These are phyloP conservation scores for Tetanocera ferruginea DNA, from an alignment of 2,888 invertebrate genomes.

Conservation along the genomic window DNA sequence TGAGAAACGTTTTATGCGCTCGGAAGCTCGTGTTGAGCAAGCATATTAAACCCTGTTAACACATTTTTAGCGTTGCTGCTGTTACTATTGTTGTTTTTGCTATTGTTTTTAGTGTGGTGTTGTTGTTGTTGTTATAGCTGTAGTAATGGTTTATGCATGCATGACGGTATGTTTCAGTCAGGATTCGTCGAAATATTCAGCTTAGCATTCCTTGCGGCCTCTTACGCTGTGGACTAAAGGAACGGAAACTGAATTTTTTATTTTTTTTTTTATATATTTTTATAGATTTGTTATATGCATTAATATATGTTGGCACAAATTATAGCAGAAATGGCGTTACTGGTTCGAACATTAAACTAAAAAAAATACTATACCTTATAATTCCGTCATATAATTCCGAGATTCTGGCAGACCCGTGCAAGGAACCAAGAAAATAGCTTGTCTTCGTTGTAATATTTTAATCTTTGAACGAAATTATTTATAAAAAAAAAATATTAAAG, in stretches of 20 bases:
- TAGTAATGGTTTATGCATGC: not conserved
- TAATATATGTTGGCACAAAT: not conserved
- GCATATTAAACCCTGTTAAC: slow-evolving; percentile 37
- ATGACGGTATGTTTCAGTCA: not conserved
- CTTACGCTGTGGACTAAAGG: not conserved
- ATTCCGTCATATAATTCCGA: no score
- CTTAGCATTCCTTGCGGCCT: not conserved
- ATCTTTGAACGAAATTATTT: no score
- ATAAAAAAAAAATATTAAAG: no score
- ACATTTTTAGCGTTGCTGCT: slow-evolving; percentile 34
- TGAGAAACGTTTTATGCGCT: slow-evolving; percentile 51
- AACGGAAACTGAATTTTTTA: not conserved
- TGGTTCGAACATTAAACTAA: no score
- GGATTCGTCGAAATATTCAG: slow-evolving; percentile 14
- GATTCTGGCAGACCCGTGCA: no score
- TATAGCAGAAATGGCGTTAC: no score
- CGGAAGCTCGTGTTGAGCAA: slow-evolving; percentile 15
- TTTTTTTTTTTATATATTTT: not conserved
- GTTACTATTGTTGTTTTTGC: not conserved
- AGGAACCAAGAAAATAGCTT: no score
- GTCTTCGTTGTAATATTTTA: no score
- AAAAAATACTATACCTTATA: no score
- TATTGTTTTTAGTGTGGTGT: not conserved
- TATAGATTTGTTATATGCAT: slow-evolving; percentile 1
- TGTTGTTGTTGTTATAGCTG: not conserved